A percentile compares a stretch with the other conserved stretches of the same genome.
phyloP scores from a whole-genome alignment of 2,113 vertebrate species.

The Otolemur garnettii region DNA sequence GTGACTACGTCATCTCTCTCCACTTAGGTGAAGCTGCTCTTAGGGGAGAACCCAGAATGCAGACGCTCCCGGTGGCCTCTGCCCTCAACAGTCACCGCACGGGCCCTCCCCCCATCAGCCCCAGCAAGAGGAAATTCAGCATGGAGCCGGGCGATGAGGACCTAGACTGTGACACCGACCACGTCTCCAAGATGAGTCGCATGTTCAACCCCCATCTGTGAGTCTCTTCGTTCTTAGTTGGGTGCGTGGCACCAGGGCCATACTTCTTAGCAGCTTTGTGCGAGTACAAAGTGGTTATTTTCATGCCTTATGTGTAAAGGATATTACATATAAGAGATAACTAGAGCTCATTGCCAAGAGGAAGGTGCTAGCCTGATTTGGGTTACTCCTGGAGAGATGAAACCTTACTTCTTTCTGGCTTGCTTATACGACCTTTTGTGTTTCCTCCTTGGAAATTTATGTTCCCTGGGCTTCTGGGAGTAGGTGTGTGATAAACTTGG shows the following conservation, averaged over 20 bases:
- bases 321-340: not conserved
- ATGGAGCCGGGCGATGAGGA: conserved; percentile 94
- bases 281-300: not conserved
- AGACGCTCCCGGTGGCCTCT: conserved; percentile 93
- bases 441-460: not conserved
- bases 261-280: not conserved
- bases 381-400: not conserved
- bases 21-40: conserved; percentile 95
- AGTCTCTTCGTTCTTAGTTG: conserved; percentile 82
- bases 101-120: conserved; percentile 97
- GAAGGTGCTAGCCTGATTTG: not conserved
- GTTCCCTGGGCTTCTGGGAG: not conserved
- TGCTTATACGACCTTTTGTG: accelerated
- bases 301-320: not conserved
- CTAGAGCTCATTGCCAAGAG: not conserved
- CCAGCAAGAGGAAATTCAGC: conserved; percentile 96
- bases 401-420: not conserved
- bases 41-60: conserved; percentile 96
- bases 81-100: conserved; percentile 94
- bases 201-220: conserved; percentile 95
- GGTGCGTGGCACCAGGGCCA: accelerated
- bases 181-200: conserved; percentile 96
- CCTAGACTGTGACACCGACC: conserved; percentile 95
- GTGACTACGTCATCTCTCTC: conserved; percentile 41
- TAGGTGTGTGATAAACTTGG: not conserved